Percentiles rank a stretch among this genome's conserved stretches.
Evolutionary conservation across 2,797 vertebrate species (phyloP).

Genomic region (Brotula barbata): DNA sequence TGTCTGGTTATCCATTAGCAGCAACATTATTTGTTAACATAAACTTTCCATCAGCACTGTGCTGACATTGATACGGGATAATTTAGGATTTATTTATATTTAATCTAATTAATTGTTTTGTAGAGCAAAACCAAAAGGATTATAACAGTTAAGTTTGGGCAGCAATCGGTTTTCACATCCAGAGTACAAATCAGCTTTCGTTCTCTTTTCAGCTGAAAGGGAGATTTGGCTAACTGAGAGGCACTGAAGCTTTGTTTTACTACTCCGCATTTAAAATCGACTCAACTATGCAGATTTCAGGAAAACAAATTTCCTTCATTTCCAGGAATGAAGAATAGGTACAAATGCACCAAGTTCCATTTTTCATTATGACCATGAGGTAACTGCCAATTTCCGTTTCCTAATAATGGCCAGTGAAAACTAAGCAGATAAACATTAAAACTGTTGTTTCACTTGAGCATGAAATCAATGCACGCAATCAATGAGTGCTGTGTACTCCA

Average conservation of each 20-base stretch:
- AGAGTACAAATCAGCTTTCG: background rate
- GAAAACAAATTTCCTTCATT: slow-evolving; percentile 2
- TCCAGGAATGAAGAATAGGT: background rate
- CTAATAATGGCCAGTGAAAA: slow-evolving; percentile 1
- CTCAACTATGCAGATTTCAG: background rate
- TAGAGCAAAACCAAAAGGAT: slow-evolving; percentile 8
- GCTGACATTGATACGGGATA: too few species aligned
- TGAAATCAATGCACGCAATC: background rate
- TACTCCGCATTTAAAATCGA: background rate
- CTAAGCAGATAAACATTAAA: slow-evolving; percentile 15
- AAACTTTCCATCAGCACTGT: too few species aligned
- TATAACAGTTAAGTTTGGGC: background rate
- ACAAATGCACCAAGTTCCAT: slow-evolving; percentile 6
- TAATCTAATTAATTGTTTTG: too few species aligned
- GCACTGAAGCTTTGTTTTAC: background rate
- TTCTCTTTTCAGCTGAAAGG: background rate
- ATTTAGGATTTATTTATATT: too few species aligned
- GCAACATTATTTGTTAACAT: background rate
- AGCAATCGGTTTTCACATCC: background rate
- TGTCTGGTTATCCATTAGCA: slow-evolving; percentile 4
- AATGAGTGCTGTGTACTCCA: background rate
- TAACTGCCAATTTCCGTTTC: slow-evolving; percentile 9
- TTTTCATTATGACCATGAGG: slow-evolving; percentile 1
- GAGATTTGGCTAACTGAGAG: background rate
- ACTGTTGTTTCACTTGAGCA: background rate